These are phyloP conservation scores for Diorhabda sublineata DNA, from an alignment of 1,140 invertebrate genomes.

Conservation along the genomic window DNA sequence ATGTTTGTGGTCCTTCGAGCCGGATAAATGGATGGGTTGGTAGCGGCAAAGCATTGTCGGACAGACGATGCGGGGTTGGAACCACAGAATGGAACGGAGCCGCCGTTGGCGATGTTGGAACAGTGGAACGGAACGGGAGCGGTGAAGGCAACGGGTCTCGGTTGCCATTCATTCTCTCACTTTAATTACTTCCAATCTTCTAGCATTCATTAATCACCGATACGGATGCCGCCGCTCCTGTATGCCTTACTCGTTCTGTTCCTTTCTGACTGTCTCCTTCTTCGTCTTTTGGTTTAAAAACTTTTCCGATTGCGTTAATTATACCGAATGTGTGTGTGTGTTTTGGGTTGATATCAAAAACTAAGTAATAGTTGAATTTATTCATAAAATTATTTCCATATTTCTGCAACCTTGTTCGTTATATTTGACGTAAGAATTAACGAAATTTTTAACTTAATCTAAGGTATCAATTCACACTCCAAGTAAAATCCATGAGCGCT, in stretches of 20 bases:
- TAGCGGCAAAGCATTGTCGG: constrained; percentile 37
- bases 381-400: no score
- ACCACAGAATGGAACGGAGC: constrained; percentile 47
- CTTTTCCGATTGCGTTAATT: background rate
- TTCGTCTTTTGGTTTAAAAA: background rate
- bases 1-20: constrained; percentile 22
- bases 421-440: no score
- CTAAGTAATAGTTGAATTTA: no score
- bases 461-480: no score
- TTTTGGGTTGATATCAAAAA: no score
- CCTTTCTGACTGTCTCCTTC: background rate
- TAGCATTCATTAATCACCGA: constrained; percentile 47
- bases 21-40: constrained; percentile 39
- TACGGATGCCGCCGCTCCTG: constrained; percentile 29
- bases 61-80: constrained; percentile 35
- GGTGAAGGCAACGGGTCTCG: constrained; percentile 19
- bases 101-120: constrained; percentile 26
- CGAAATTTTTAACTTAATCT: no score
- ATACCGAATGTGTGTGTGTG: background rate
- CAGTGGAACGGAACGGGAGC: constrained; percentile 44
- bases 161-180: constrained; percentile 47
- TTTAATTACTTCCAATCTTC: constrained; percentile 50
- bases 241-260: background rate
- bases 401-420: no score
- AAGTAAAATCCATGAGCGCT: no score